Conservation (phyloP, 2,113 vertebrate species). For the Callionymus lyra region DNA sequence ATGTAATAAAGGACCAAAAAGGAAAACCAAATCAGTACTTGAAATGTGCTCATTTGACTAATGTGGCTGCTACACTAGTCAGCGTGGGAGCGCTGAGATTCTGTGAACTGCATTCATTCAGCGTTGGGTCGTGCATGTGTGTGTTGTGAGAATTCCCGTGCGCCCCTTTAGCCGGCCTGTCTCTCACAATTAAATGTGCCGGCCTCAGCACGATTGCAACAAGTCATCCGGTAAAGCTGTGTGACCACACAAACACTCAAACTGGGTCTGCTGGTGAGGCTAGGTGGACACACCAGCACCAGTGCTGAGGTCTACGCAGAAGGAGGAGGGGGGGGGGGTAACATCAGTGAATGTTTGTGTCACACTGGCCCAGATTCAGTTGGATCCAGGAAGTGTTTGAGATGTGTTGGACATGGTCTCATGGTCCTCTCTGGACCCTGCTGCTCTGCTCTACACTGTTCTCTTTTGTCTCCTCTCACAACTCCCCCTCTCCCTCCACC, state of each 20-base stretch:
- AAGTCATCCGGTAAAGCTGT: constrained; percentile 56
- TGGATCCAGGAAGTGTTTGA: neutral
- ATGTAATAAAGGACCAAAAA: neutral
- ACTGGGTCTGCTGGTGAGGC: constrained; percentile 20
- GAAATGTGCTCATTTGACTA: neutral
- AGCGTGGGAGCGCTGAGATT: constrained; percentile 24
- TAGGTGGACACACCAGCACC: no score
- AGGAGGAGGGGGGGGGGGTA: constrained; percentile 2
- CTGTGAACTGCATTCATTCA: constrained; percentile 14
- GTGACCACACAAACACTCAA: constrained; percentile 32
- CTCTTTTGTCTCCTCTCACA: no score
- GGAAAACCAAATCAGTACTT: no score
- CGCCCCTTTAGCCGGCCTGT: constrained; percentile 23
- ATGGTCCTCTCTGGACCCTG: no score
- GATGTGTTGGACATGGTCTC: no score
- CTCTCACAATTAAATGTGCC: constrained; percentile 66
- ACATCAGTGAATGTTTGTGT: constrained; percentile 8
- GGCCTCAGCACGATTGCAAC: constrained; percentile 60
- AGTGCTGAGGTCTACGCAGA: neutral
- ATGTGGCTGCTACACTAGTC: constrained; percentile 44
- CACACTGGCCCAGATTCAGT: constrained; percentile 8
- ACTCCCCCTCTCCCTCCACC: no score
- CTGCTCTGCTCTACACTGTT: no score
- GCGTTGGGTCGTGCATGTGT: constrained; percentile 12
- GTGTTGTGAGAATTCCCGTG: constrained; percentile 14